phyloP scores from a whole-genome alignment of 2,797 vertebrate genomes.

The Crossoptilon crossoptilon region DNA sequence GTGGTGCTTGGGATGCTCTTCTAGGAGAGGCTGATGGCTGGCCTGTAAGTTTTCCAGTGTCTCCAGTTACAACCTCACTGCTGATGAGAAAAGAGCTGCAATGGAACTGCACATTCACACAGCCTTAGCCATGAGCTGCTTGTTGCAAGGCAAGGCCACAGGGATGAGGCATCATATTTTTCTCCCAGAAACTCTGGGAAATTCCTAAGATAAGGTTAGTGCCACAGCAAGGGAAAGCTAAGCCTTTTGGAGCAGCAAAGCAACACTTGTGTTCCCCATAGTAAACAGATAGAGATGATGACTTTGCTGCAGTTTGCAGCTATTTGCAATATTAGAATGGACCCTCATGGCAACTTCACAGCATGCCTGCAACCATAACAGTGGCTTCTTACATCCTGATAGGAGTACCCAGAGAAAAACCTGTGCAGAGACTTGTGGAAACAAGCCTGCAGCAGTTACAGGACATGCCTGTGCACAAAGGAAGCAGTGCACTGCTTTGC shows the following conservation, averaged over 20 bases:
- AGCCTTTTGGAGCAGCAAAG: rapidly evolving
- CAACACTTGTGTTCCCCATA: rapidly evolving
- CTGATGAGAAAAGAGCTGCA: not conserved
- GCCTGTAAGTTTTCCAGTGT: not conserved
- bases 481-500: not conserved
- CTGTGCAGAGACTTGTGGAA: not conserved
- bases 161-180: rapidly evolving
- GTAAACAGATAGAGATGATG: not conserved
- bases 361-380: rapidly evolving
- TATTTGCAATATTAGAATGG: not conserved
- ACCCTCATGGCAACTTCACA: not conserved
- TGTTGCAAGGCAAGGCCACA: not conserved
- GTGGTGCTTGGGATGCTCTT: not conserved
- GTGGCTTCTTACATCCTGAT: not conserved
- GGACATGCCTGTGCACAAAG: not conserved
- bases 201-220: not conserved
- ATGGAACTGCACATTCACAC: rapidly evolving
- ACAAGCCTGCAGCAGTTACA: rapidly evolving
- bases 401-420: not conserved
- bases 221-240: not conserved
- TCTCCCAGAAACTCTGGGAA: not conserved
- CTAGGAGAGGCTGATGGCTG: not conserved
- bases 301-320: not conserved
- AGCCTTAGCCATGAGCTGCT: not conserved
- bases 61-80: not conserved